Evolutionary conservation across 2,888 invertebrate species (phyloP).

Genomic region (Mantis religiosa): DNA sequence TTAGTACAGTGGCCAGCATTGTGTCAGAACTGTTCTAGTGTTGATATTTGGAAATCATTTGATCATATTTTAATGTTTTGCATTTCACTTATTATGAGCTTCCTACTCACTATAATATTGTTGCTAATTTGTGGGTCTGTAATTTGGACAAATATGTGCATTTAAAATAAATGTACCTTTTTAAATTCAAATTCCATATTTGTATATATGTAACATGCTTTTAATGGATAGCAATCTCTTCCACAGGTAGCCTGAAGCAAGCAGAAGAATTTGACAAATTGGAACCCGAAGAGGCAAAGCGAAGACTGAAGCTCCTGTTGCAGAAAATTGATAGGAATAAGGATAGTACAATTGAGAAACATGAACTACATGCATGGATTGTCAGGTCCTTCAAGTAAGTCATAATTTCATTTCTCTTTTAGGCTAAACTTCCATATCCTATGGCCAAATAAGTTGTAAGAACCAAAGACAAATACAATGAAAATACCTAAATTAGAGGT

Average conservation of each 20-base stretch:
- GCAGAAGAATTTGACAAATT: constrained; percentile 90
- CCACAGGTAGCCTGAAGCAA: constrained; percentile 77
- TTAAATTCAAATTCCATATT: neutral
- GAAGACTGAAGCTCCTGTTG: constrained; percentile 68
- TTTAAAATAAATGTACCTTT: neutral
- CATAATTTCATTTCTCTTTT: neutral
- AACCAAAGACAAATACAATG: no score
- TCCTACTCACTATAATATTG: no score
- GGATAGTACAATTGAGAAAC: constrained; percentile 71
- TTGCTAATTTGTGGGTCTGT: no score
- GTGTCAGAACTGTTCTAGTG: no score
- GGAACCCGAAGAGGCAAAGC: constrained; percentile 79
- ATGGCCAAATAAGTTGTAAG: no score
- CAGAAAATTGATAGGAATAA: constrained; percentile 83
- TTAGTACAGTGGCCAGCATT: no score
- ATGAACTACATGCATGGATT: constrained; percentile 90
- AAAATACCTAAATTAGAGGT: no score
- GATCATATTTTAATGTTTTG: no score
- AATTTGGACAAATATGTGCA: no score
- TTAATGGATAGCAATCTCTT: constrained; percentile 5
- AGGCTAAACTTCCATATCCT: no score
- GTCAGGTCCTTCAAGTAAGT: constrained; percentile 78
- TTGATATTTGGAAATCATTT: no score
- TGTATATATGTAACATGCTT: constrained; percentile 34
- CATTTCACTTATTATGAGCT: no score